Conservation (phyloP, 1,140 invertebrate genomes). For the Danaus plexippus region DNA sequence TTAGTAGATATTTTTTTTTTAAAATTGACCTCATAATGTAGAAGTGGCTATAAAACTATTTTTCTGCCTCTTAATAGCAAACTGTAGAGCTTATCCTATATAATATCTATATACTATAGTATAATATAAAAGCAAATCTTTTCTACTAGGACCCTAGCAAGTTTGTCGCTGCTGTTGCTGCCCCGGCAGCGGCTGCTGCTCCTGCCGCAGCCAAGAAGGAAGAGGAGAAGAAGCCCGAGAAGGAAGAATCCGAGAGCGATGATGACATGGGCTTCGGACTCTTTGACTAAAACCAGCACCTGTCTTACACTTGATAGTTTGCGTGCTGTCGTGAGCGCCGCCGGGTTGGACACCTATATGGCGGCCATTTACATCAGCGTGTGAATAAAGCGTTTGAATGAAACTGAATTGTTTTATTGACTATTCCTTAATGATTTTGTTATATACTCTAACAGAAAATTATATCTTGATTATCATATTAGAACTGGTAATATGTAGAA, state of each 20-base stretch:
- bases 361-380: slow-evolving; percentile 31
- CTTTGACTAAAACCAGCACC: slow-evolving; percentile 82
- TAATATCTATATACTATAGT: too few species aligned
- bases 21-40: too few species aligned
- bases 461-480: too few species aligned
- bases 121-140: too few species aligned
- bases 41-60: too few species aligned
- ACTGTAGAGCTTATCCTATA: too few species aligned
- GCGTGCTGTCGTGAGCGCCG: slow-evolving; percentile 24
- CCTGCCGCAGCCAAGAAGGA: slow-evolving; percentile 74
- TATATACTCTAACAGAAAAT: too few species aligned
- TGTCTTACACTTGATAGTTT: slow-evolving; percentile 1
- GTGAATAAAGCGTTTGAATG: slow-evolving; percentile 21
- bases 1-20: too few species aligned
- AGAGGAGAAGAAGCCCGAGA: slow-evolving; percentile 85
- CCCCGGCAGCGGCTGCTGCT: slow-evolving; percentile 77
- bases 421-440: too few species aligned
- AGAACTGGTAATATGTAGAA: too few species aligned
- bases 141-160: slow-evolving; percentile 87
- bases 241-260: slow-evolving; percentile 89
- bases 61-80: too few species aligned
- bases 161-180: slow-evolving; percentile 83
- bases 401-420: slow-evolving; percentile 15
- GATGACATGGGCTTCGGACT: slow-evolving; percentile 98
- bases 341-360: slow-evolving; percentile 50